phyloP scores from a whole-genome alignment of 1,140 invertebrate species.

The Drosophila watanabei region DNA sequence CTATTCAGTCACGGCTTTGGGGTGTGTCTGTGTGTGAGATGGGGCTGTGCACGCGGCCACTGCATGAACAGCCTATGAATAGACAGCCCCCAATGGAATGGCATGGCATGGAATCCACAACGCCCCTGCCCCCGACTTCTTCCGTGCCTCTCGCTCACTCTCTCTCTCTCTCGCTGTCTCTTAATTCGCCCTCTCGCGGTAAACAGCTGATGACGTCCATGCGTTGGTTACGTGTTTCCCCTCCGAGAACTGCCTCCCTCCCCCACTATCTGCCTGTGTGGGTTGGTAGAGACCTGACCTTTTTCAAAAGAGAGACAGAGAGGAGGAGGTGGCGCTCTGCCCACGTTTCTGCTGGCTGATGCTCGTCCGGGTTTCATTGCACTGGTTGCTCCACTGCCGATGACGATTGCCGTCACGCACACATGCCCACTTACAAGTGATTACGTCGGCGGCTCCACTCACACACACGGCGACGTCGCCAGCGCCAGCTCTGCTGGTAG shows the following conservation, averaged over 20 bases:
- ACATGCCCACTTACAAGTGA: slow-evolving; percentile 65
- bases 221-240: slow-evolving; percentile 70
- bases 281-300: slow-evolving; percentile 67
- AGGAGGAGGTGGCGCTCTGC: slow-evolving; percentile 30
- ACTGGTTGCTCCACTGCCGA: slow-evolving; percentile 66
- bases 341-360: slow-evolving; percentile 63
- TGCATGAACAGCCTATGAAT: slow-evolving; percentile 80
- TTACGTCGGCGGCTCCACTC: slow-evolving; percentile 70
- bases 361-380: slow-evolving; percentile 57
- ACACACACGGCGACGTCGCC: slow-evolving; percentile 52
- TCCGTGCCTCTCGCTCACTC: neutral
- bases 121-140: neutral
- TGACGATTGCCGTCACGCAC: slow-evolving; percentile 61
- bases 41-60: slow-evolving; percentile 69
- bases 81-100: slow-evolving; percentile 70
- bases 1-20: slow-evolving; percentile 72
- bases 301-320: slow-evolving; percentile 40
- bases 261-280: slow-evolving; percentile 10
- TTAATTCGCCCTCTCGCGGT: slow-evolving; percentile 24
- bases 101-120: slow-evolving; percentile 37
- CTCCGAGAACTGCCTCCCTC: slow-evolving; percentile 23
- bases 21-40: slow-evolving; percentile 59
- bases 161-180: neutral
- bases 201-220: slow-evolving; percentile 82
- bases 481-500: slow-evolving; percentile 71